Evolutionary conservation across 2,797 vertebrate species (phyloP).

Genomic region (Siniperca undulata): DNA sequence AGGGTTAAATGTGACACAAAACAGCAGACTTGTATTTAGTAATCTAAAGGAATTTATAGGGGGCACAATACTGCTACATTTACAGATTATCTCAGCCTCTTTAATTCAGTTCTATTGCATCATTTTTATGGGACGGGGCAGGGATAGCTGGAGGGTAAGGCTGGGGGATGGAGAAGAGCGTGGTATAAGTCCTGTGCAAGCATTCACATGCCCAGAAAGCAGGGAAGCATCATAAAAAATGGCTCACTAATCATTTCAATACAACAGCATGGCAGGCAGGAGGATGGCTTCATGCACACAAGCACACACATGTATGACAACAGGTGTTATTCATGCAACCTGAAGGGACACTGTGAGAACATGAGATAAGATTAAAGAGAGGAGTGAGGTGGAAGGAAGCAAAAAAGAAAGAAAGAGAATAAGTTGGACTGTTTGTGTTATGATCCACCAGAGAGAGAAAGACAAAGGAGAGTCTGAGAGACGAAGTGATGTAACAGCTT

Average conservation of each 20-base stretch:
- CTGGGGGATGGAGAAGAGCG: conserved; percentile 70
- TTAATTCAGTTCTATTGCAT: conserved; percentile 76
- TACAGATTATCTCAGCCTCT: conserved; percentile 74
- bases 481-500: conserved; percentile 51
- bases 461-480: conserved; percentile 28
- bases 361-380: conserved; percentile 26
- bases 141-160: conserved; percentile 71
- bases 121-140: conserved; percentile 74
- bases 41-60: conserved; percentile 72
- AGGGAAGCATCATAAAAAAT: conserved; percentile 79
- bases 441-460: conserved; percentile 24
- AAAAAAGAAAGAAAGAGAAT: conserved; percentile 24
- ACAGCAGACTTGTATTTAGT: conserved; percentile 56
- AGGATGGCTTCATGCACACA: conserved; percentile 59
- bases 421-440: conserved; percentile 29
- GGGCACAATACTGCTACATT: conserved; percentile 60
- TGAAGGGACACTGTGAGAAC: conserved; percentile 36
- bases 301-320: conserved; percentile 59
- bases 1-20: conserved; percentile 53
- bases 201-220: conserved; percentile 75
- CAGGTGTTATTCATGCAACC: conserved; percentile 65
- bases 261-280: conserved; percentile 50
- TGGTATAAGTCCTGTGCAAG: conserved; percentile 72
- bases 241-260: conserved; percentile 84
- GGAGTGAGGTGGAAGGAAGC: conserved; percentile 4